Evolutionary conservation across 2,888 invertebrate species (phyloP).

Genomic region (Lithophane semibrunnea): DNA sequence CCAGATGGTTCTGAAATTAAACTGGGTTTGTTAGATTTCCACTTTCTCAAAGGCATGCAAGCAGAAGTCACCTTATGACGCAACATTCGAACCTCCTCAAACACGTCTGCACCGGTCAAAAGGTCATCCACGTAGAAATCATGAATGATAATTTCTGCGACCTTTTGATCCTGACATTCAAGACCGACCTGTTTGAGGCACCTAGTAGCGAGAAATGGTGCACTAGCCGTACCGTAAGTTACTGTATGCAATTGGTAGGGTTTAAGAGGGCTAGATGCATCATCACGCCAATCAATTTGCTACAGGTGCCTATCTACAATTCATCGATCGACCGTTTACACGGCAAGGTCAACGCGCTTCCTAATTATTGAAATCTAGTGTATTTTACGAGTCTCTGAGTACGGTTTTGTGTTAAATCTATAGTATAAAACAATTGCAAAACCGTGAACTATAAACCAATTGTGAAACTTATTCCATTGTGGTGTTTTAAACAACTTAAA

Average conservation of each 20-base stretch:
- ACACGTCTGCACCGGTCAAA: not conserved
- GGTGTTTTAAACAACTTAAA: too few relatives aligned
- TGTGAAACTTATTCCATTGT: too few relatives aligned
- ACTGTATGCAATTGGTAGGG: not conserved
- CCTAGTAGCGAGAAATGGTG: not conserved
- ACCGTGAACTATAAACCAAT: too few relatives aligned
- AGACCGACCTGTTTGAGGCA: slow-evolving; percentile 1
- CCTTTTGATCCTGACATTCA: not conserved
- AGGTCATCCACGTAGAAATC: slow-evolving; percentile 1
- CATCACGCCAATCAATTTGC: slow-evolving; percentile 3
- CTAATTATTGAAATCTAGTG: too few relatives aligned
- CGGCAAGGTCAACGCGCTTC: too few relatives aligned
- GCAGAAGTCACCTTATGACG: not conserved
- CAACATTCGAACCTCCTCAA: not conserved
- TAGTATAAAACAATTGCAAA: too few relatives aligned
- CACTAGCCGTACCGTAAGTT: not conserved
- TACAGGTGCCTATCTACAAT: too few relatives aligned
- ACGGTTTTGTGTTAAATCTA: too few relatives aligned
- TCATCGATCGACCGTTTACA: too few relatives aligned
- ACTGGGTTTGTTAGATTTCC: slow-evolving; percentile 10
- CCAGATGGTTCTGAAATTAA: not conserved
- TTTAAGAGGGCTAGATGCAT: not conserved
- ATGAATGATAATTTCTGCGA: slow-evolving; percentile 2
- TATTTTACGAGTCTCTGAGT: too few relatives aligned
- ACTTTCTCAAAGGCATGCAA: slow-evolving; percentile 4